Evolutionary conservation across 2,888 invertebrate species (phyloP).

Genomic region (Nomada fabriciana): DNA sequence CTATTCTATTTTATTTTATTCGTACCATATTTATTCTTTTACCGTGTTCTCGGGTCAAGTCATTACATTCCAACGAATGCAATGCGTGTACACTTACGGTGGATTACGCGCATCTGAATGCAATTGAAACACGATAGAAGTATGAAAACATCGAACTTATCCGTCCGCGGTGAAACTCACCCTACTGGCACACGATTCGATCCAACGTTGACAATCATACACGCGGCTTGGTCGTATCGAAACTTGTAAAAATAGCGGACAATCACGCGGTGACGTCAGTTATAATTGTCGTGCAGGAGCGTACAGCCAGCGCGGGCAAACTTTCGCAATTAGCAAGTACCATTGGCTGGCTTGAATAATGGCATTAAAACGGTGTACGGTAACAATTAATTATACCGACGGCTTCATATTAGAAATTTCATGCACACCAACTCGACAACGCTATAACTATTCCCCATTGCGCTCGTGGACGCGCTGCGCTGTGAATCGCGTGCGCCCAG

Average conservation of each 20-base stretch:
- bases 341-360: constrained; percentile 64
- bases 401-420: constrained; percentile 67
- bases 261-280: constrained; percentile 43
- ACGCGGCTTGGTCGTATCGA: background rate
- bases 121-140: too few species aligned
- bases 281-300: constrained; percentile 43
- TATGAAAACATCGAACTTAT: too few species aligned
- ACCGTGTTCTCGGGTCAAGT: too few species aligned
- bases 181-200: background rate
- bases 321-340: constrained; percentile 71
- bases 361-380: constrained; percentile 70
- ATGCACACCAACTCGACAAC: constrained; percentile 43
- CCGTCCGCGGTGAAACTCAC: too few species aligned
- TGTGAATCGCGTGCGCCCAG: constrained; percentile 29
- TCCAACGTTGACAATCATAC: constrained; percentile 4
- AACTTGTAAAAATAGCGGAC: constrained; percentile 15
- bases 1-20: too few species aligned
- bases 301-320: constrained; percentile 43
- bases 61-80: too few species aligned
- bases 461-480: too few species aligned
- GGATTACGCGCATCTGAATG: too few species aligned
- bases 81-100: too few species aligned
- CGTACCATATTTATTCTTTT: too few species aligned
- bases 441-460: constrained; percentile 30
- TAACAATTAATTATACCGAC: constrained; percentile 69